Conservation (phyloP, 37 sponge, comb jelly and placozoan species). For the Bolinopsis microptera region DNA sequence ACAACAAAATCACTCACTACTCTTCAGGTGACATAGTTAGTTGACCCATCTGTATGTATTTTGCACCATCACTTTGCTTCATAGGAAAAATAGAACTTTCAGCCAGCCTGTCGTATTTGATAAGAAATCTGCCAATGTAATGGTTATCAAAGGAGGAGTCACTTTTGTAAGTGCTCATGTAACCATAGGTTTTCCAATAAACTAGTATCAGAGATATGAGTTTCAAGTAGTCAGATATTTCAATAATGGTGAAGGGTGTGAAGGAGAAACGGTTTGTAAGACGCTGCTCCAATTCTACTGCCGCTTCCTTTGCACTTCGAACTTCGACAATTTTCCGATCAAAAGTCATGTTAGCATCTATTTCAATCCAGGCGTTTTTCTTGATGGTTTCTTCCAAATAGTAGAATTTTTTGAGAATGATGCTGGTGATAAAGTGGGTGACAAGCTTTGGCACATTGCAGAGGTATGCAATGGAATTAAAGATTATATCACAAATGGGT, state of each 20-base stretch:
- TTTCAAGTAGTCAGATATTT: background rate
- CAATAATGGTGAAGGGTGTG: background rate
- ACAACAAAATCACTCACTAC: background rate
- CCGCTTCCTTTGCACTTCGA: background rate
- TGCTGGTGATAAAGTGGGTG: conserved; percentile 14
- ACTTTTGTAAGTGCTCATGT: background rate
- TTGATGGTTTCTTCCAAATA: background rate
- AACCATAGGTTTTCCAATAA: background rate
- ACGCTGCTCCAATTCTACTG: background rate
- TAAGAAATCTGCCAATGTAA: background rate
- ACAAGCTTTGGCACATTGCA: conserved; percentile 31
- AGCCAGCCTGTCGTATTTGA: background rate
- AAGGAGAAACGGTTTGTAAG: background rate
- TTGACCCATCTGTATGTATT: background rate
- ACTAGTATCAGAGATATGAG: background rate
- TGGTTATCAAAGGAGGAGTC: conserved; percentile 54
- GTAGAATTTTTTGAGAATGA: background rate
- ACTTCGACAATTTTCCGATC: conserved; percentile 16
- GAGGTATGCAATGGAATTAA: background rate
- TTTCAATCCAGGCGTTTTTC: background rate
- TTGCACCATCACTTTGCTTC: background rate
- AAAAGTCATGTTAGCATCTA: background rate
- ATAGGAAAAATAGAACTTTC: conserved; percentile 16
- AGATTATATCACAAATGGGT: conserved; percentile 39
- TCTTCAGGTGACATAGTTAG: conserved; percentile 3